Evolutionary conservation across 1,140 invertebrate genomes (phyloP), one percentile per base, ranked within the genome.

Genomic region (Atta texana): DNA sequence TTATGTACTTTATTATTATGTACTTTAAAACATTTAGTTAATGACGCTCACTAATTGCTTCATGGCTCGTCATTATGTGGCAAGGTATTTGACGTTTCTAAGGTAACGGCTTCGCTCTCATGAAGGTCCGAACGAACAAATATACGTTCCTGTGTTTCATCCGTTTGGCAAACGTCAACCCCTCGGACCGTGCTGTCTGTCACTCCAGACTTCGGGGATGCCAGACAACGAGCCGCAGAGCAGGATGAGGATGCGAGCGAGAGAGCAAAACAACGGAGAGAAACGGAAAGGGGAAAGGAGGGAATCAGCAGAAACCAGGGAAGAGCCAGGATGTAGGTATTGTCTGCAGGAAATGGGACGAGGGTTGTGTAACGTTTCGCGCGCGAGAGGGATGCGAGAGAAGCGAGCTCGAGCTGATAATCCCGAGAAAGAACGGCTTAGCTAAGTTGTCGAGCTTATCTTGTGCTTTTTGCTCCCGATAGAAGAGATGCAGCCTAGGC

Each of bases 321-420:
- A 69, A 31, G n/a, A 24, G 55, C 53, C 12, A 89, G 71, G 75
- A 84, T 77, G 89, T 72, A 72, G 68, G 89, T 87, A 93, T 94
- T 93, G 93, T 93, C 91, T 92, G 89, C 89, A 89, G 92, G 92
- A 93, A 93, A 93, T 92, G 91, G 92, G 81, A 93, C 91, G 92
- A 92, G 91, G 93, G 91, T 92, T 84, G 89, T 39, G 72, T 55
- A 28, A 31, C 72, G 49, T 61, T 68, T 51, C 72, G 39, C 71
- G 16, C 82, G 51, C 34, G 57, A 69, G 77, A 57, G 74, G 59
- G 81, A 78, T 7, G 64, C 63, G 55, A 24, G 66, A 61, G 69
- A 74, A 61, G 66, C 80, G 53, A 61, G 85, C 77, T 87, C 84
- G 59, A 84, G 76, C 81, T 78, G 88, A 92, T 92, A 92, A 92